phyloP scores from a whole-genome alignment of 2,113 vertebrate species.

The Ranitomeya imitator region DNA sequence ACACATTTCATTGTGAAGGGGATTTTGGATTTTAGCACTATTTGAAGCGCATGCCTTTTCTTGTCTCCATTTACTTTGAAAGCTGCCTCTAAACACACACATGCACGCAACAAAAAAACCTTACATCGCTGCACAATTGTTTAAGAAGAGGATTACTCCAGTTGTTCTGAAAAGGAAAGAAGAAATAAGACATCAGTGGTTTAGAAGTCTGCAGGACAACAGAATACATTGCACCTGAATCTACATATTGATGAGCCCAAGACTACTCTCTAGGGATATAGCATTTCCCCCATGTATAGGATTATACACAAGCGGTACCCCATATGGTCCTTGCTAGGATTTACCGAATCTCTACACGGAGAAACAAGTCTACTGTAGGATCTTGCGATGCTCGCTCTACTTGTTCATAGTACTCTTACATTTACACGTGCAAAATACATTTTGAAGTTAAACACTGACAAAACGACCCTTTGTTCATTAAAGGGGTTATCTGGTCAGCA shows the following conservation, averaged over 20 bases:
- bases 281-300: not conserved
- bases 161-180: conserved; percentile 87
- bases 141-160: conserved; percentile 84
- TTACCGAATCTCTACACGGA: not conserved
- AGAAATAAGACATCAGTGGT: conserved; percentile 70
- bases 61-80: conserved; percentile 66
- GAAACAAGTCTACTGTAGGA: not conserved
- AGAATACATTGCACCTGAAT: conserved; percentile 30
- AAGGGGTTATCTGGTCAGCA: no score
- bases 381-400: not conserved
- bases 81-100: conserved; percentile 90
- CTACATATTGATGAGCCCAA: not conserved
- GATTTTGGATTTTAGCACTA: conserved; percentile 60
- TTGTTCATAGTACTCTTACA: not conserved
- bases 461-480: no score
- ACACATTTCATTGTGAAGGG: conserved; percentile 56
- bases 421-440: not conserved
- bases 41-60: conserved; percentile 75
- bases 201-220: conserved; percentile 65
- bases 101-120: conserved; percentile 92
- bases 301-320: not conserved
- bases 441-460: not conserved
- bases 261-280: not conserved
- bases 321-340: not conserved
- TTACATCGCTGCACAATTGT: conserved; percentile 86